Conservation (phyloP, 2,888 invertebrate genomes). For the Spodoptera littoralis region DNA sequence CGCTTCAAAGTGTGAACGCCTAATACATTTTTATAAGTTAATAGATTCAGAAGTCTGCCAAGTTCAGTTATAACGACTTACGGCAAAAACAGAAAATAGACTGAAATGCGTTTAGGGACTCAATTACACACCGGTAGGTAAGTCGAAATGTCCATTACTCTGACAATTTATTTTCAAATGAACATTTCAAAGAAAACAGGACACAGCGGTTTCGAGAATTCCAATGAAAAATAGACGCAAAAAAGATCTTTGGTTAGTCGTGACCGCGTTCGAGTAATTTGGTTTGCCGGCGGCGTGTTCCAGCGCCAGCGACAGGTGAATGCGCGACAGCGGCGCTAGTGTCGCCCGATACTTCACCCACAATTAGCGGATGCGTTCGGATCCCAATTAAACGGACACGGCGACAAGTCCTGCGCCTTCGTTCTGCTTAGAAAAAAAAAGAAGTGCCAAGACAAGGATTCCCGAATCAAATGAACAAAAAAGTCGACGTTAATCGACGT, state of each 20-base stretch:
- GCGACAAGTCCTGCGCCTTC: conserved; percentile 54
- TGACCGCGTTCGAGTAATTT: conserved; percentile 69
- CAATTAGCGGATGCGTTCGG: conserved; percentile 76
- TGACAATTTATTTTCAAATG: conserved; percentile 20
- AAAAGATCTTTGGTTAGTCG: conserved; percentile 55
- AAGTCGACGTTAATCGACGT: conserved; percentile 5
- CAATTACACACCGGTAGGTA: neutral
- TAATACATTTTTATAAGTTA: conserved; percentile 47
- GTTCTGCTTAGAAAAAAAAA: conserved; percentile 45
- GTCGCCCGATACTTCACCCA: conserved; percentile 64
- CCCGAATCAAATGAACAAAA: conserved; percentile 34
- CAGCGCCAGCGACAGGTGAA: conserved; percentile 72
- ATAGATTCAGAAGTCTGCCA: conserved; percentile 24
- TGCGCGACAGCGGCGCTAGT: conserved; percentile 65
- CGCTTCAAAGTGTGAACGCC: conserved; percentile 42
- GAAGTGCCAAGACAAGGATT: conserved; percentile 22
- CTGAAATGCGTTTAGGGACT: conserved; percentile 8
- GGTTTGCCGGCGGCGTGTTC: conserved; percentile 62
- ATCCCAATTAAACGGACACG: conserved; percentile 76
- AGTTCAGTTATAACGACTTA: conserved; percentile 17
- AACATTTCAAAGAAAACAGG: conserved; percentile 30
- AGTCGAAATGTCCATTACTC: conserved; percentile 3
- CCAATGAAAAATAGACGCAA: conserved; percentile 44
- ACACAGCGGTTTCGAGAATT: conserved; percentile 33
- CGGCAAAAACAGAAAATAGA: conserved; percentile 4